These are phyloP conservation scores for Calliphora vicina DNA, from an alignment of 1,140 invertebrate genomes.

Conservation along the genomic window DNA sequence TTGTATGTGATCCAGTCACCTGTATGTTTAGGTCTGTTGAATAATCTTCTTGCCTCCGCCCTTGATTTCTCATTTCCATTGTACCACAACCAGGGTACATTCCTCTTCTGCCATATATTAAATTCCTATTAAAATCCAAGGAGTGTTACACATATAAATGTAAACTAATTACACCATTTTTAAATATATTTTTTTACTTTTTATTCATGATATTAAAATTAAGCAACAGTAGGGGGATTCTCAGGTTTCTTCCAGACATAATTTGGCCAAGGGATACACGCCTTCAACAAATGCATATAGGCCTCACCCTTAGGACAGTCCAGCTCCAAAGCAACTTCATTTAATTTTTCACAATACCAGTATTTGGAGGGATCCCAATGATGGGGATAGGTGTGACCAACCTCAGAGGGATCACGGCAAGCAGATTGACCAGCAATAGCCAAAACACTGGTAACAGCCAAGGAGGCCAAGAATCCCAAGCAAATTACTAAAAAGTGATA, in stretches of 20 bases:
- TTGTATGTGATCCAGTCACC: no score
- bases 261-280: conserved; percentile 59
- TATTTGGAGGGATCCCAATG: conserved; percentile 59
- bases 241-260: conserved; percentile 59
- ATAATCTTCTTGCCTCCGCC: no score
- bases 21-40: no score
- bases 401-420: conserved; percentile 52
- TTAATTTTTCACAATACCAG: conserved; percentile 54
- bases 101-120: no score
- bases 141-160: no score
- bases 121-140: no score
- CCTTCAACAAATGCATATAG: conserved; percentile 58
- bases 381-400: conserved; percentile 53
- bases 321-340: conserved; percentile 47
- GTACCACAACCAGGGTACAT: no score
- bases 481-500: conserved; percentile 35
- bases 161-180: not conserved
- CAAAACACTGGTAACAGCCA: conserved; percentile 47
- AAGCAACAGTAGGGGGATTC: conserved; percentile 55
- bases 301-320: conserved; percentile 54
- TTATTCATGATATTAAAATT: conserved; percentile 17
- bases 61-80: no score
- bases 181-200: not conserved
- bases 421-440: conserved; percentile 54
- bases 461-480: conserved; percentile 45